A percentile compares a stretch with the other conserved stretches of the same genome.
Conservation (phyloP, 2,113 vertebrate genomes). For the Hypanus sabinus region DNA sequence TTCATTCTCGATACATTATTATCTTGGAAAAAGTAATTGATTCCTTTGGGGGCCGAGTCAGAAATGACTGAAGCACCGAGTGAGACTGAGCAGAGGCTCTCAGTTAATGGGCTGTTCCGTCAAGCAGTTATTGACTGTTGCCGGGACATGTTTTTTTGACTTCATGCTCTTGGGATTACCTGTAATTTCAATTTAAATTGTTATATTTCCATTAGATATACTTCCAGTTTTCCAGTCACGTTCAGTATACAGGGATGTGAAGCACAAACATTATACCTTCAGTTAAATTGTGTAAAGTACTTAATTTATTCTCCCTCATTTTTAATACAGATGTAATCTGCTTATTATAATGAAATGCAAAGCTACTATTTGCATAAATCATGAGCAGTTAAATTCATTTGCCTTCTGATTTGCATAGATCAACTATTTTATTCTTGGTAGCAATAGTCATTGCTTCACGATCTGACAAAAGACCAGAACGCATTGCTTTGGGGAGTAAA, state of each 20-base stretch:
- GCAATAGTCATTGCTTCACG: not conserved
- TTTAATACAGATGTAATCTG: conserved; percentile 31
- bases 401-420: not conserved
- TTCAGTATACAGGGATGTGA: not conserved
- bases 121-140: not conserved
- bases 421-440: not conserved
- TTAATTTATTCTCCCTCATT: not conserved
- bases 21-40: not conserved
- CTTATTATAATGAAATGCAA: conserved; percentile 35
- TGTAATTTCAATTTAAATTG: not conserved
- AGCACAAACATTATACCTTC: not conserved
- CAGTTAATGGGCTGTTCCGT: not conserved
- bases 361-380: conserved; percentile 29
- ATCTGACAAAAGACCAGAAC: not conserved
- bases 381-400: conserved; percentile 28
- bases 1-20: not conserved
- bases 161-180: not conserved
- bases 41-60: not conserved
- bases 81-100: no score
- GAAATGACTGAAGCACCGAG: not conserved
- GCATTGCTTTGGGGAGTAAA: not conserved
- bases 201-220: not conserved
- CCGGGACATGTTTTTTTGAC: not conserved
- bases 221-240: not conserved
- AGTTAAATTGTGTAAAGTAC: not conserved